Percentiles rank a stretch among this genome's conserved stretches.
These are phyloP conservation scores for Toxotes chatareus DNA, from an alignment of 2,113 vertebrate species.

Conservation along the genomic window DNA sequence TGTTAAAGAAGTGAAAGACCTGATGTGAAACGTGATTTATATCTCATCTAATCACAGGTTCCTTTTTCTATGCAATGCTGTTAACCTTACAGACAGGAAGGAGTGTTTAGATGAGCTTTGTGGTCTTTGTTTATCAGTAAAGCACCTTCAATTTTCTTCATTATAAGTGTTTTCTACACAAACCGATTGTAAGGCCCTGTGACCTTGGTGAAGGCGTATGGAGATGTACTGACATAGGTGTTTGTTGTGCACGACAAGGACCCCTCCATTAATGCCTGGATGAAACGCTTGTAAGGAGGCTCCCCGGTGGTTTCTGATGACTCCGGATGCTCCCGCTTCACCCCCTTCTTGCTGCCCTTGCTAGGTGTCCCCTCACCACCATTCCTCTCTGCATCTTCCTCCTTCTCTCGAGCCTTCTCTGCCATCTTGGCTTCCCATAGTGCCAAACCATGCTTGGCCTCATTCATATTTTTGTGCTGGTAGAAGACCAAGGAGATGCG, in stretches of 20 bases:
- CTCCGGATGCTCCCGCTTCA: conserved; percentile 90
- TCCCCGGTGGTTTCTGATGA: conserved; percentile 83
- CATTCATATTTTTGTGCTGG: conserved; percentile 98
- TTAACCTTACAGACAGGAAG: conserved; percentile 21
- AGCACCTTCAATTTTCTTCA: conserved; percentile 76
- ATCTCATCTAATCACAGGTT: conserved; percentile 58
- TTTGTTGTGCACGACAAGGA: conserved; percentile 94
- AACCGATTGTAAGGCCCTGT: conserved; percentile 97
- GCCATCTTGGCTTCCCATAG: conserved; percentile 98
- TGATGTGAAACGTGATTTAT: conserved; percentile 62
- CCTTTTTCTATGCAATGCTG: conserved; percentile 24
- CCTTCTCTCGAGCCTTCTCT: conserved; percentile 95
- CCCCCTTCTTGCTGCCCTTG: conserved; percentile 91
- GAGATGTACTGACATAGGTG: conserved; percentile 92
- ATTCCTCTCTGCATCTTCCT: conserved; percentile 92
- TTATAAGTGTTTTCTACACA: conserved; percentile 81
- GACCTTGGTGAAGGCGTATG: conserved; percentile 98
- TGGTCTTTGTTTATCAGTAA: conserved; percentile 61
- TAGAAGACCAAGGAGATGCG: conserved; percentile 98
- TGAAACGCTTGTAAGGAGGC: conserved; percentile 91
- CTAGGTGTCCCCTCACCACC: conserved; percentile 91
- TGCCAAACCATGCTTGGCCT: conserved; percentile 95
- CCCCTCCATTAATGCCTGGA: conserved; percentile 90
- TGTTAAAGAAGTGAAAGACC: conserved; percentile 85
- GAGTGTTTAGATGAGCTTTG: conserved; percentile 56